Evolutionary conservation across 2,888 invertebrate genomes (phyloP).

Genomic region (Drosophila tripunctata): DNA sequence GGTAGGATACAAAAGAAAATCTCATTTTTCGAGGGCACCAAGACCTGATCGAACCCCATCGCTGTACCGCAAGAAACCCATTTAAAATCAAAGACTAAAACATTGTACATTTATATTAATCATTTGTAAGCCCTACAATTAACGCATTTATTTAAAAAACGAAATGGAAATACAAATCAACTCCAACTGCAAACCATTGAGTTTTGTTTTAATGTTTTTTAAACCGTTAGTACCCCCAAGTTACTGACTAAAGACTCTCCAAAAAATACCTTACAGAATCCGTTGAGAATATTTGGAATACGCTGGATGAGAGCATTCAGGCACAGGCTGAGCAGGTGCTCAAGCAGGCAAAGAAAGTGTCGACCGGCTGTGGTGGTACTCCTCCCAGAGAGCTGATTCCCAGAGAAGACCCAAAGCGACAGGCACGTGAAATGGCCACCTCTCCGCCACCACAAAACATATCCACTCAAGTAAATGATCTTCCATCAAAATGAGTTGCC

Average conservation of each 20-base stretch:
- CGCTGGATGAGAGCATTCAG: slow-evolving; percentile 83
- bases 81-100: slow-evolving; percentile 46
- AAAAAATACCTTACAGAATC: slow-evolving; percentile 68
- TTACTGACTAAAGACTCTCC: slow-evolving; percentile 38
- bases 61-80: slow-evolving; percentile 17
- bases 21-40: slow-evolving; percentile 90
- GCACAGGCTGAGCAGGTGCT: slow-evolving; percentile 78
- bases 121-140: slow-evolving; percentile 49
- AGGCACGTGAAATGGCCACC: slow-evolving; percentile 88
- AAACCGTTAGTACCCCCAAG: neutral
- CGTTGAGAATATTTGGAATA: slow-evolving; percentile 83
- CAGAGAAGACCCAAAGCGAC: neutral
- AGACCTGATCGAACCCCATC: slow-evolving; percentile 81
- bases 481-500: neutral
- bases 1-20: slow-evolving; percentile 89
- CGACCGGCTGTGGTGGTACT: slow-evolving; percentile 88
- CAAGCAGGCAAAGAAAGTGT: slow-evolving; percentile 82
- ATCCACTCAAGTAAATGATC: slow-evolving; percentile 89
- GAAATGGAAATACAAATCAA: slow-evolving; percentile 63
- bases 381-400: slow-evolving; percentile 86
- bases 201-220: slow-evolving; percentile 60
- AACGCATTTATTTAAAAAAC: slow-evolving; percentile 71
- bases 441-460: slow-evolving; percentile 94
- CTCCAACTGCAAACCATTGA: slow-evolving; percentile 50
- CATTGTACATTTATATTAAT: slow-evolving; percentile 45